Conservation (phyloP, 2,797 vertebrate species). For the Saxicola maurus region DNA sequence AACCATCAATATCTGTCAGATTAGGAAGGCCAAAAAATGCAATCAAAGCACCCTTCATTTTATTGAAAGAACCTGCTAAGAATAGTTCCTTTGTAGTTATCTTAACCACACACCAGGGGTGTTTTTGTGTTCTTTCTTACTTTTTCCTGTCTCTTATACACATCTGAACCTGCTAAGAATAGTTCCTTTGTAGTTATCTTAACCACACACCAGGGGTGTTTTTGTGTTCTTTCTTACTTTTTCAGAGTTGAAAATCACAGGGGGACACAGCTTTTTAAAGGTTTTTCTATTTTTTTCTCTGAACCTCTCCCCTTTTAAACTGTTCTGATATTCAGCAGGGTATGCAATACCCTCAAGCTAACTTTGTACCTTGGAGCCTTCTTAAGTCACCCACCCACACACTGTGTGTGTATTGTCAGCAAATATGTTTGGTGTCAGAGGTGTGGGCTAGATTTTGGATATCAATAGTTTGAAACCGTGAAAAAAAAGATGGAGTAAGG, state of each 20-base stretch:
- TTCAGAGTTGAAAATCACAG: constrained; percentile 7
- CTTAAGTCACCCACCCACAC: background rate
- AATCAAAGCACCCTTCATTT: constrained; percentile 10
- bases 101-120: constrained; percentile 1
- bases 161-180: constrained; percentile 21
- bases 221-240: constrained; percentile 20
- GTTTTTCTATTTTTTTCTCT: background rate
- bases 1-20: constrained; percentile 28
- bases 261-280: background rate
- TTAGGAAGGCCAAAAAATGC: constrained; percentile 13
- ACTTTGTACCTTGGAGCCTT: background rate
- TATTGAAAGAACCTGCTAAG: constrained; percentile 5
- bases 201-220: background rate
- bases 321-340: background rate
- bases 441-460: background rate
- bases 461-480: background rate
- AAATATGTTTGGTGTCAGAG: background rate
- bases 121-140: constrained; percentile 16
- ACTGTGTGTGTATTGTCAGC: background rate
- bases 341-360: background rate
- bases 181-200: constrained; percentile 41
- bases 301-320: background rate
- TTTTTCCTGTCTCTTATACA: no score
- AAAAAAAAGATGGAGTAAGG: background rate
- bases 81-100: constrained; percentile 44